Percentiles rank a stretch among this genome's conserved stretches.
phyloP scores from a whole-genome alignment of 2,888 invertebrate genomes.

The Leuctra nigra region DNA sequence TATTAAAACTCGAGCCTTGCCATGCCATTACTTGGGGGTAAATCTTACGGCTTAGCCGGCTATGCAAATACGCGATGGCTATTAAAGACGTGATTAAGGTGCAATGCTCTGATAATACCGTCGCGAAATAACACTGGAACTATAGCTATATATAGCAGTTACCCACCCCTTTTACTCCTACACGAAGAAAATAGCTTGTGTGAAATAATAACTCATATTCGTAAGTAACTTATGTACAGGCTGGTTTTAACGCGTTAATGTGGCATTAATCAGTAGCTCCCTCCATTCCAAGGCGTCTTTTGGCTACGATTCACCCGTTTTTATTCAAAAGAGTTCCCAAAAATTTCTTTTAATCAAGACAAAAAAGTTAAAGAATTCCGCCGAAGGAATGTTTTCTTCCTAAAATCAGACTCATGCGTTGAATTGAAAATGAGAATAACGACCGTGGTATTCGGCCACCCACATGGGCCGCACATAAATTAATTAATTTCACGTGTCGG shows the following conservation, averaged over 20 bases:
- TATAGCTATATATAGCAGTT: neutral
- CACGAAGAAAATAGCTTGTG: neutral
- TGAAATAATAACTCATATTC: conserved; percentile 5
- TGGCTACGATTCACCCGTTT: too few species aligned
- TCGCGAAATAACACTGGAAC: conserved; percentile 11
- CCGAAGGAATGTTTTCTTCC: too few species aligned
- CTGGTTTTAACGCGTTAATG: conserved; percentile 2
- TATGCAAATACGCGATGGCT: conserved; percentile 18
- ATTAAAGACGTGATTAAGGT: conserved; percentile 16
- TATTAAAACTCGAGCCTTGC: conserved; percentile 10
- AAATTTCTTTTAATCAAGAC: too few species aligned
- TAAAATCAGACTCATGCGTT: too few species aligned
- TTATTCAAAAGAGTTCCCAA: too few species aligned
- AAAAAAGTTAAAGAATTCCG: too few species aligned
- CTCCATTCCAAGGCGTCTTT: too few species aligned
- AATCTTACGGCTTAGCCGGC: conserved; percentile 2
- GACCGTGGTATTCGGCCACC: too few species aligned
- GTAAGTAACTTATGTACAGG: conserved; percentile 9
- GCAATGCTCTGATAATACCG: conserved; percentile 13
- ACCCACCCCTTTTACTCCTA: neutral
- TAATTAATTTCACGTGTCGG: too few species aligned
- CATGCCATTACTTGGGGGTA: conserved; percentile 3
- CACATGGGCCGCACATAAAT: too few species aligned
- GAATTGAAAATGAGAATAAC: too few species aligned
- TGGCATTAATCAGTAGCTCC: conserved; percentile 2